These are phyloP conservation scores for Peribatodes rhomboidaria DNA, from an alignment of 2,888 invertebrate species.

Conservation along the genomic window DNA sequence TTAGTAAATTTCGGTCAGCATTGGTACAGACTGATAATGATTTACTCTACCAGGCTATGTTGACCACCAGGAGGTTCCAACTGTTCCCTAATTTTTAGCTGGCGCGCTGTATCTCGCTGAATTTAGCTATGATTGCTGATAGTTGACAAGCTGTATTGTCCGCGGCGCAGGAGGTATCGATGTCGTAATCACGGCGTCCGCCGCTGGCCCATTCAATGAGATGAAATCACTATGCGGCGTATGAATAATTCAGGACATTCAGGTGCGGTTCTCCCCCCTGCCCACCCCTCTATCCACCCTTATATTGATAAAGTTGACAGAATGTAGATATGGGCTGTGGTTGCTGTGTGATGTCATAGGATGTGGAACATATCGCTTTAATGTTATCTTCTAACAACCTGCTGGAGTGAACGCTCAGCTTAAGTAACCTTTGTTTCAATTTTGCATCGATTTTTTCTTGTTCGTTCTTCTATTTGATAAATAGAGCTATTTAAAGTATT, in stretches of 20 bases:
- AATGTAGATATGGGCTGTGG: conserved; percentile 45
- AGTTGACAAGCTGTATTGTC: conserved; percentile 77
- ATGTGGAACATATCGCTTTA: not conserved
- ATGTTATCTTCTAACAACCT: not conserved
- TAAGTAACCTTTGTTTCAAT: too few relatives aligned
- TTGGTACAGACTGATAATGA: too few relatives aligned
- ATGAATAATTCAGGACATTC: conserved; percentile 78
- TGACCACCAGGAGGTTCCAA: too few relatives aligned
- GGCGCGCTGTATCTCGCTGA: conserved; percentile 23
- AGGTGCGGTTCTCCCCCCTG: conserved; percentile 70
- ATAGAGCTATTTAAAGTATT: too few relatives aligned
- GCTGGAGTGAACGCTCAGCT: not conserved
- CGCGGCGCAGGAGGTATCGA: conserved; percentile 71
- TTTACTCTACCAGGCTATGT: too few relatives aligned
- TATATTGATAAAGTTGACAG: conserved; percentile 69
- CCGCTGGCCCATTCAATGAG: conserved; percentile 82
- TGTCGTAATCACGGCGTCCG: conserved; percentile 79
- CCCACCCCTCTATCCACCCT: conserved; percentile 50
- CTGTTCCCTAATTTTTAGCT: conserved; percentile 23
- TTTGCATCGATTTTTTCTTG: too few relatives aligned
- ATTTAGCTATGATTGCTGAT: conserved; percentile 42
- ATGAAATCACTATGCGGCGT: conserved; percentile 85
- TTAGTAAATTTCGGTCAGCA: too few relatives aligned
- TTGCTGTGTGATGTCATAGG: conserved; percentile 9
- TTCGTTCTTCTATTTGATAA: too few relatives aligned